phyloP scores from a whole-genome alignment of 2,888 invertebrate genomes.

The Orgyia antiqua region DNA sequence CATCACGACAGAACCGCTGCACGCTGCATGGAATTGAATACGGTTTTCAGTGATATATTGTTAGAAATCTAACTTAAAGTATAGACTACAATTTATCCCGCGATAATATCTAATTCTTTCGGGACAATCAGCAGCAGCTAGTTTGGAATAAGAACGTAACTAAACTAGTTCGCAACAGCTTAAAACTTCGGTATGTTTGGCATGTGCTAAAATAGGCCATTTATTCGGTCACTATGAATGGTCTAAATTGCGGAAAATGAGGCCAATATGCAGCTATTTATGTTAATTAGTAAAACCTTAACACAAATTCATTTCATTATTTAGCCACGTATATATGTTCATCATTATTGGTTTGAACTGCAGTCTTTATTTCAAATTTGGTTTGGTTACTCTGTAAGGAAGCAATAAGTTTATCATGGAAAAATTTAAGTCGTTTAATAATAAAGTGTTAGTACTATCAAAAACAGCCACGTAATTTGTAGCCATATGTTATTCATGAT shows the following conservation, averaged over 20 bases:
- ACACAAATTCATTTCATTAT: constrained; percentile 2
- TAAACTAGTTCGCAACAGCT: no score
- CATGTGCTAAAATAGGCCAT: no score
- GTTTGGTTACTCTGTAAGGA: neutral
- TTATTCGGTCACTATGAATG: constrained; percentile 4
- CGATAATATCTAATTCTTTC: no score
- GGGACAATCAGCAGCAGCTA: no score
- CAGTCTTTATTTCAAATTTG: constrained; percentile 2
- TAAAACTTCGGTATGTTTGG: no score
- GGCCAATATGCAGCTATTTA: constrained; percentile 6
- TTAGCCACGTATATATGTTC: constrained; percentile 3
- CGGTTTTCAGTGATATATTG: no score
- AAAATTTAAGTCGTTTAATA: constrained; percentile 3
- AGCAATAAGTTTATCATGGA: constrained; percentile 4
- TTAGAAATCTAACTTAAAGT: no score
- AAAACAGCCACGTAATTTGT: constrained; percentile 9
- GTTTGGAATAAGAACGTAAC: no score
- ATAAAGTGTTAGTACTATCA: constrained; percentile 8
- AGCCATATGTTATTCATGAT: constrained; percentile 6
- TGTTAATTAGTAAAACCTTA: constrained; percentile 11
- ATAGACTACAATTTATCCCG: no score
- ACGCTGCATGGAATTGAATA: no score
- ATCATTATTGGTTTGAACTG: neutral
- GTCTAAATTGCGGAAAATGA: constrained; percentile 3
- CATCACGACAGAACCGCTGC: no score